These are phyloP conservation scores for Flexamia atlantica DNA, from an alignment of 2,888 invertebrate species.

Conservation along the genomic window DNA sequence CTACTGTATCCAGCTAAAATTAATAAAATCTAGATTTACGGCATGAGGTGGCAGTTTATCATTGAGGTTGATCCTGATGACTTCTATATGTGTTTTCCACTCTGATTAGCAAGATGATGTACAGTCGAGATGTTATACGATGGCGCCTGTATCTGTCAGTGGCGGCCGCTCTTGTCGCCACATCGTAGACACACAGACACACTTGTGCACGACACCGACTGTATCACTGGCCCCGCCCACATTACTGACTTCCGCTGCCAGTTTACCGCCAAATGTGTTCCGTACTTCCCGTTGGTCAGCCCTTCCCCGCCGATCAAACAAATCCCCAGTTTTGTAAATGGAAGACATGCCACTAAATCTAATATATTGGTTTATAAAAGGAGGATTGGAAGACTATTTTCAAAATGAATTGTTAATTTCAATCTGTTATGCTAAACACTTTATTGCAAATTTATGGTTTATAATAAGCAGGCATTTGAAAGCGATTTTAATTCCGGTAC, in stretches of 20 bases:
- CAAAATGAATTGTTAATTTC: no score
- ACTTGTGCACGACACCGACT: conserved; percentile 10
- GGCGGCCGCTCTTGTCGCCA: conserved; percentile 12
- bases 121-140: background rate
- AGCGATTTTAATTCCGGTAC: no score
- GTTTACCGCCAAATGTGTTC: conserved; percentile 61
- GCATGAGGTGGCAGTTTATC: background rate
- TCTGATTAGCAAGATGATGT: conserved; percentile 14
- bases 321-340: no score
- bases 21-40: background rate
- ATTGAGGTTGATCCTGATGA: background rate
- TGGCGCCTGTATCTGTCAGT: background rate
- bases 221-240: conserved; percentile 47
- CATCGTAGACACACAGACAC: conserved; percentile 24
- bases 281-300: conserved; percentile 57
- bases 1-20: no score
- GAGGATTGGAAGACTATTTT: no score
- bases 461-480: no score
- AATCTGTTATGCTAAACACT: no score
- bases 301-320: background rate
- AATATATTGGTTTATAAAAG: no score
- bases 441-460: no score
- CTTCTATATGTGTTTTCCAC: conserved; percentile 19
- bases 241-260: conserved; percentile 60
- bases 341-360: no score